phyloP scores from a whole-genome alignment of 2,797 vertebrate genomes.

The Myoxocephalus aenaeus region DNA sequence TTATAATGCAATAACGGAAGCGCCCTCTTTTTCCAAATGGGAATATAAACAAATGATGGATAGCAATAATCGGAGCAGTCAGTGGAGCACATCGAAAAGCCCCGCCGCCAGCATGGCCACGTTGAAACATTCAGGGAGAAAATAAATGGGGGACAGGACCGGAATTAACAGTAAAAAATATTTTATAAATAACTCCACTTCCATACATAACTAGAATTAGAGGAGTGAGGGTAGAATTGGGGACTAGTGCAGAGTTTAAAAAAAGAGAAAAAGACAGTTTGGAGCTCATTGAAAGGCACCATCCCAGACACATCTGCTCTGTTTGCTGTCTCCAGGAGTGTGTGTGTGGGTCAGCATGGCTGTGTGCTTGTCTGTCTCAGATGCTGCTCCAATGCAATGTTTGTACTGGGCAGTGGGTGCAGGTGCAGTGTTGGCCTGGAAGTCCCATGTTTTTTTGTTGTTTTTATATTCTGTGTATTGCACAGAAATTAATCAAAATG shows the following conservation, averaged over 20 bases:
- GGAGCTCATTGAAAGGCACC: constrained; percentile 15
- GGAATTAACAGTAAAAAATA: constrained; percentile 51
- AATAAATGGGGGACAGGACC: constrained; percentile 43
- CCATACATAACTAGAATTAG: constrained; percentile 39
- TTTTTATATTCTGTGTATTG: constrained; percentile 6
- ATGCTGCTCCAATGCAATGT: constrained; percentile 39
- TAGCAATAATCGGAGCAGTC: constrained; percentile 78
- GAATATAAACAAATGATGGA: constrained; percentile 83
- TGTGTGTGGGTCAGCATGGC: neutral
- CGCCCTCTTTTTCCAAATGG: constrained; percentile 66
- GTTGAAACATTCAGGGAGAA: constrained; percentile 50
- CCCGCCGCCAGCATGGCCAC: constrained; percentile 56
- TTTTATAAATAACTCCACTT: neutral
- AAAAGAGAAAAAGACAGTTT: neutral
- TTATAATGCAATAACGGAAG: constrained; percentile 69
- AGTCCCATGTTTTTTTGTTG: constrained; percentile 14
- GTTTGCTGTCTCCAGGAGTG: constrained; percentile 7
- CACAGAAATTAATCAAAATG: neutral
- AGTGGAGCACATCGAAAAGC: constrained; percentile 65
- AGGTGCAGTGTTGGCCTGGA: constrained; percentile 51
- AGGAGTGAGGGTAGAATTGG: neutral
- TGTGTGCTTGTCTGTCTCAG: constrained; percentile 41
- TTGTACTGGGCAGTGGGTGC: constrained; percentile 54
- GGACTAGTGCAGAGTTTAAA: neutral
- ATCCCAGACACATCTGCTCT: constrained; percentile 4